Percentiles rank a stretch among this genome's conserved stretches.
phyloP scores from a whole-genome alignment of 2,113 vertebrate species.

The Microcebus murinus region DNA sequence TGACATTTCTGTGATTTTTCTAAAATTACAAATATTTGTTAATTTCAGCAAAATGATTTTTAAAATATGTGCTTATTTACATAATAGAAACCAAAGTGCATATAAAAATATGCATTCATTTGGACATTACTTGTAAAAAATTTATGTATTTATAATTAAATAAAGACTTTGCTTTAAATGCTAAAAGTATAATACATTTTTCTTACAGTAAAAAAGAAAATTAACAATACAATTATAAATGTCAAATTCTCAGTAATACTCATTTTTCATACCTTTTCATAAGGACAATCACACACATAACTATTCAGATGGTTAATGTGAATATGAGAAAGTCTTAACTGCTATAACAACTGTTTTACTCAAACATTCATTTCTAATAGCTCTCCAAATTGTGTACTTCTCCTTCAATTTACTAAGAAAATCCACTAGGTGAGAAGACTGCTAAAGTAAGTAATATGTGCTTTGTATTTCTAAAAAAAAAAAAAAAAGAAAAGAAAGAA shows the following conservation, averaged over 20 bases:
- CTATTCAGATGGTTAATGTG: not conserved
- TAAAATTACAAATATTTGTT: not conserved
- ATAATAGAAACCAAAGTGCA: not conserved
- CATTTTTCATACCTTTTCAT: not conserved
- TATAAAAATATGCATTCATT: not conserved
- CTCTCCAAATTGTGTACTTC: not conserved
- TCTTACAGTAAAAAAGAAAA: not conserved
- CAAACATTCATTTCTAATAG: constrained; percentile 8
- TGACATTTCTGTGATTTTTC: not conserved
- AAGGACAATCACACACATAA: not conserved
- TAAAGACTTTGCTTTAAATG: not conserved
- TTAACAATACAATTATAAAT: constrained; percentile 20
- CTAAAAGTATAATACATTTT: not conserved
- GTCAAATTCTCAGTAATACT: not conserved
- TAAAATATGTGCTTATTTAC: not conserved
- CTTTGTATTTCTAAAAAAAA: constrained; percentile 46
- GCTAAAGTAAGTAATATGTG: constrained; percentile 16
- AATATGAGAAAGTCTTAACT: constrained; percentile 32
- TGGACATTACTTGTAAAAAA: not conserved
- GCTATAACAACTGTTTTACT: not conserved
- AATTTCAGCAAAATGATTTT: not conserved
- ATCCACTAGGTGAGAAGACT: not conserved
- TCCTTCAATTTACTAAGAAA: constrained; percentile 30
- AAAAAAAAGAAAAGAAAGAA: constrained; percentile 9
- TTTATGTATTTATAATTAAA: not conserved